Percentiles rank a stretch among this genome's conserved stretches.
phyloP scores from a whole-genome alignment of 1,140 invertebrate species.

The Drosophila ironensis region DNA sequence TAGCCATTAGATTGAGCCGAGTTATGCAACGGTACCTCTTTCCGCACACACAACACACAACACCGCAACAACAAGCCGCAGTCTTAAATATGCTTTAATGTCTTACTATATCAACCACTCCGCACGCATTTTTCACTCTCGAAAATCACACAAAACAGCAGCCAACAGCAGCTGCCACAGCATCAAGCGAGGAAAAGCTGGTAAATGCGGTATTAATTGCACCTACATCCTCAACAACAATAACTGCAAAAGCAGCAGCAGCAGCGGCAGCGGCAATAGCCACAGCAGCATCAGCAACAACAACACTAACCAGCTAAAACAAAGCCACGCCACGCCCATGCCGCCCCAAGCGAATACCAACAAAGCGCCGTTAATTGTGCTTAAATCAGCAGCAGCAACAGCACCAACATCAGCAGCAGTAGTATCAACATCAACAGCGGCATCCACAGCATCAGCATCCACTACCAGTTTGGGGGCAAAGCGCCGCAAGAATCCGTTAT shows the following conservation, averaged over 20 bases:
- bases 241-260: constrained; percentile 26
- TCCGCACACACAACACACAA: constrained; percentile 13
- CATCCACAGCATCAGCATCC: constrained; percentile 9
- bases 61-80: constrained; percentile 32
- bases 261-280: constrained; percentile 18
- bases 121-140: constrained; percentile 42
- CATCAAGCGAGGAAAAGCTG: constrained; percentile 37
- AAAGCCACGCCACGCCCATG: constrained; percentile 59
- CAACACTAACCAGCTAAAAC: constrained; percentile 24
- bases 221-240: constrained; percentile 37
- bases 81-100: constrained; percentile 51
- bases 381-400: constrained; percentile 41
- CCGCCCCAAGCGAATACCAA: constrained; percentile 63
- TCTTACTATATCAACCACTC: constrained; percentile 44
- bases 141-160: constrained; percentile 21
- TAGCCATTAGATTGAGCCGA: constrained; percentile 15
- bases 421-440: constrained; percentile 11
- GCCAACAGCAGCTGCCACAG: constrained; percentile 22
- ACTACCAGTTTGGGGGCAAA: constrained; percentile 43
- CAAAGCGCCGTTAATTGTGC: constrained; percentile 63
- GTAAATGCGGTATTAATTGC: constrained; percentile 58
- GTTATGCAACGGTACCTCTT: constrained; percentile 48
- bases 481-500: constrained; percentile 68
- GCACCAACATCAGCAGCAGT: constrained; percentile 22
- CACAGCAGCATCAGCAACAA: constrained; percentile 25